Base-by-base conservation (phyloP, 2,113 vertebrate species). In the Pleuronectes platessa region DNA sequence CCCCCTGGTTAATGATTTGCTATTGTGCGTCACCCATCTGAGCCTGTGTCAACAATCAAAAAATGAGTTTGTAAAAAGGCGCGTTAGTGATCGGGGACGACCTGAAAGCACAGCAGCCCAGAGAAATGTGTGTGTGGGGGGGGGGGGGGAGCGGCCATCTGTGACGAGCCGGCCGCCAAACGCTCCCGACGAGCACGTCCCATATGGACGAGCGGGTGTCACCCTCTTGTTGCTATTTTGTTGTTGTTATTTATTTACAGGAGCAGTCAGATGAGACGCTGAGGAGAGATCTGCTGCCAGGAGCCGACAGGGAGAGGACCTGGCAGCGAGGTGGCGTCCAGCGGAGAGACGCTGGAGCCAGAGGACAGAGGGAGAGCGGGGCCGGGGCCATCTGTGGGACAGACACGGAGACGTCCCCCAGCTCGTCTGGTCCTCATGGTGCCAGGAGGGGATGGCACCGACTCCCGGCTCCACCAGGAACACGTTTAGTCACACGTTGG, bases 211-310 rank as follows among this genome's bases (percentile, higher is more conserved):
- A 14, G 12, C 54, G 23, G 90, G 87, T 71, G 69, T 74, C 72
- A 8, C 78, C 68, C 83, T 82, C 87, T 84, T 88, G 89, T 90
- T 85, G 87, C 88, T 90, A 35, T 90, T 89, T 92, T 90, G 89
- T 92, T 89, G 90, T 88, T 88, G 88, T 91, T 92, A 86, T 93
- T 91, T 93, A 90, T 93, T 93, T 86, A 92, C 88, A 85, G 88
- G 79, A 68, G 70, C 76, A 62, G 67, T 70, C 68, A 56, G 78
- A 90, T 49, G 72, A 79, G 74, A 72, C 5, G 70, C 62, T 49
- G 59, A 27, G 0, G 17, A 73, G 64, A 42, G 56, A 42, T 64
- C 64, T 53, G 62, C 59, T 15, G 84, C 88, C 90, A 49, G 17
- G 4, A 47, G 45, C 45, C 12, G 37, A 40, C 37, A 40, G 37